A percentile compares a stretch with the other conserved stretches of the same genome.
Conservation (phyloP, 2,113 vertebrate genomes). For the Chionis minor region DNA sequence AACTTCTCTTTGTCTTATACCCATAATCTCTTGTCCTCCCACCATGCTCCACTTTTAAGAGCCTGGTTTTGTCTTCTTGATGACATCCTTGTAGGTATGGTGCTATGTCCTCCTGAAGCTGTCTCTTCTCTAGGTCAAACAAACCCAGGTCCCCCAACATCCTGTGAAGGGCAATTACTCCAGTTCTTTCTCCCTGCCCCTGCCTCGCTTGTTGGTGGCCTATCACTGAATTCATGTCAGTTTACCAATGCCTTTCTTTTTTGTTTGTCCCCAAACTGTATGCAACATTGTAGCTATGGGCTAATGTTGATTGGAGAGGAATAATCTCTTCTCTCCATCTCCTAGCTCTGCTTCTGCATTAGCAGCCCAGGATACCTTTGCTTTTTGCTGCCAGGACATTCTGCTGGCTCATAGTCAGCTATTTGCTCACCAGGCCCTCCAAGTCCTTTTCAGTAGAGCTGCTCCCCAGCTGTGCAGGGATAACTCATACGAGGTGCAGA, state of each 20-base stretch:
- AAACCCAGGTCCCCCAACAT: background rate
- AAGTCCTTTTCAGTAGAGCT: background rate
- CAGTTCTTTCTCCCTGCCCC: background rate
- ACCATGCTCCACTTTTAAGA: too few relatives aligned
- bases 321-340: background rate
- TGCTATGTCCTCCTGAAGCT: background rate
- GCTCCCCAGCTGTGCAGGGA: background rate
- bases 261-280: background rate
- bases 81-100: background rate
- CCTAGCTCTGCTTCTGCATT: background rate
- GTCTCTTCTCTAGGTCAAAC: background rate
- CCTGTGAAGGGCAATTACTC: background rate
- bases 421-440: background rate
- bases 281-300: background rate
- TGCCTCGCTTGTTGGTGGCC: fast-evolving
- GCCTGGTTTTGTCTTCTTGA: background rate
- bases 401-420: background rate
- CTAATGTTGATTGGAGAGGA: background rate
- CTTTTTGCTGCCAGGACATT: background rate
- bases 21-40: too few relatives aligned
- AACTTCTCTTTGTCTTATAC: too few relatives aligned
- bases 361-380: background rate
- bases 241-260: background rate
- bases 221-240: background rate
- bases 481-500: background rate